Percentiles rank a stretch among this genome's conserved stretches.
These are phyloP conservation scores for Nymphalis polychloros DNA, from an alignment of 2,888 invertebrate species.

Conservation along the genomic window DNA sequence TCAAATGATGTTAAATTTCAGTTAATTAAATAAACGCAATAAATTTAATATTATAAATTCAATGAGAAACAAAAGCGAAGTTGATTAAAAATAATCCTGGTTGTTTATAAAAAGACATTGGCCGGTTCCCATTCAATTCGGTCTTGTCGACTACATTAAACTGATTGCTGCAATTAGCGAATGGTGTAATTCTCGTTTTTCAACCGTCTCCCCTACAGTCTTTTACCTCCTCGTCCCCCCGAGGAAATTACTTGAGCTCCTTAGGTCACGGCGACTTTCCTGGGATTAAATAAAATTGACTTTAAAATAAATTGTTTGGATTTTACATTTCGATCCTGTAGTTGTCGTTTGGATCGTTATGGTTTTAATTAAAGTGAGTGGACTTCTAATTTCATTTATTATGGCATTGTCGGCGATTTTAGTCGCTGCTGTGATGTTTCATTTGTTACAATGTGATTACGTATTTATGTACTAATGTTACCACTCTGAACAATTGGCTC, in stretches of 20 bases:
- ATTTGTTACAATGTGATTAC: conserved; percentile 41
- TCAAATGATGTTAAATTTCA: no score
- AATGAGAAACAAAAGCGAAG: not conserved
- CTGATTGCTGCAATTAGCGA: conserved; percentile 81
- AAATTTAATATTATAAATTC: not conserved
- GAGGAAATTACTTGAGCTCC: conserved; percentile 76
- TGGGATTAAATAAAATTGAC: conserved; percentile 76
- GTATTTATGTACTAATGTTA: conserved; percentile 34
- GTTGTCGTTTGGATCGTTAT: conserved; percentile 56
- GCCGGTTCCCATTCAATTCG: conserved; percentile 63
- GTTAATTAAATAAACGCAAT: not conserved
- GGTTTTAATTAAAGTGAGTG: conserved; percentile 69
- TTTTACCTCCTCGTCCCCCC: conserved; percentile 48
- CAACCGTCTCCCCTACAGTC: conserved; percentile 58
- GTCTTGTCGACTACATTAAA: conserved; percentile 79
- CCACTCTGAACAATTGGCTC: conserved; percentile 32
- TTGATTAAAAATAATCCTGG: conserved; percentile 43
- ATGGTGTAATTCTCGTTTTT: conserved; percentile 80
- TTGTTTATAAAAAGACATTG: conserved; percentile 65
- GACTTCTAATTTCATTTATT: conserved; percentile 66
- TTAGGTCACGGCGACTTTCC: conserved; percentile 69
- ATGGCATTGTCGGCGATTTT: conserved; percentile 46
- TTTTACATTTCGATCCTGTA: conserved; percentile 53
- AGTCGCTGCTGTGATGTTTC: conserved; percentile 41
- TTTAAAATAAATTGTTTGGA: conserved; percentile 72